Evolutionary conservation across 2,888 invertebrate genomes (phyloP).

Genomic region (Oxycera nigricornis): DNA sequence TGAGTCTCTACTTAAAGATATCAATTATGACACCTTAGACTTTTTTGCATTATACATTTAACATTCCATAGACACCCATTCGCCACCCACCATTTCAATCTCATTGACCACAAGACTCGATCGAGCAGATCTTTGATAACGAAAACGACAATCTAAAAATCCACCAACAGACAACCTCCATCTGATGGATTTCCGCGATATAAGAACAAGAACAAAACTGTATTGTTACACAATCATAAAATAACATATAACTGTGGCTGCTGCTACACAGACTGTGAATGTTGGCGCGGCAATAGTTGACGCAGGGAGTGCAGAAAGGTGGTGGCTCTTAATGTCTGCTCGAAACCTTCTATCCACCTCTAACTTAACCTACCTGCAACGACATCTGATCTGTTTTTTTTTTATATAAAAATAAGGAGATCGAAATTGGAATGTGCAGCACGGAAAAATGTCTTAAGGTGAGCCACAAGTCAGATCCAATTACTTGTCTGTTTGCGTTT

Average conservation of each 20-base stretch:
- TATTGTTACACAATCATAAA: background rate
- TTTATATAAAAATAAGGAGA: background rate
- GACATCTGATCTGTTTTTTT: background rate
- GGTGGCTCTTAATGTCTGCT: background rate
- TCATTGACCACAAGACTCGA: too few species aligned
- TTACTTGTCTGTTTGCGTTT: constrained; percentile 16
- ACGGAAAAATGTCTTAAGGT: constrained; percentile 39
- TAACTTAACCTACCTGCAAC: background rate
- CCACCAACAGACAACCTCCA: background rate
- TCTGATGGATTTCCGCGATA: background rate
- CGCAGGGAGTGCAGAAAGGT: background rate
- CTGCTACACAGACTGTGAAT: background rate
- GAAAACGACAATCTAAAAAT: background rate
- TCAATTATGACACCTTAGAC: too few species aligned
- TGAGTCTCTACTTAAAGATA: too few species aligned
- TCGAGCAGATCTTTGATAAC: background rate
- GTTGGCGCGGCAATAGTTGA: background rate
- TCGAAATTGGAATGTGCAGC: constrained; percentile 22
- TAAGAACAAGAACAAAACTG: background rate
- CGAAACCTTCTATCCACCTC: background rate
- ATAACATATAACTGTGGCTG: background rate
- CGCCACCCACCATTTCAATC: too few species aligned
- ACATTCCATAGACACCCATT: too few species aligned
- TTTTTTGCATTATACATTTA: too few species aligned
- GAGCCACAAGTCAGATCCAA: constrained; percentile 37